Conservation (phyloP, 2,113 vertebrate species). For the Octodon degus region DNA sequence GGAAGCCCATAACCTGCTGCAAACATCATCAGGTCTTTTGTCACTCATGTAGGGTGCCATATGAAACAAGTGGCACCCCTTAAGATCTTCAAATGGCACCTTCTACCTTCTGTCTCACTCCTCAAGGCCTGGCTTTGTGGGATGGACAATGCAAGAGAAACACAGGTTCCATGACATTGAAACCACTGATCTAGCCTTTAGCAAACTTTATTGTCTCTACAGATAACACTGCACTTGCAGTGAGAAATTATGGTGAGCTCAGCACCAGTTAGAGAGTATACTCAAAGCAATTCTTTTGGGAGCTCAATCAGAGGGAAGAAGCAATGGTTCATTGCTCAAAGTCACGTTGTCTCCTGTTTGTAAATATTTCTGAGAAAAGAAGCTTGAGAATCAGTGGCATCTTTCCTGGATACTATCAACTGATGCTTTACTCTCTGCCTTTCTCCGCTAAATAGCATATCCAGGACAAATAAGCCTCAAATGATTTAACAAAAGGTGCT, state of each 20-base stretch:
- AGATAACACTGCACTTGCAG: neutral
- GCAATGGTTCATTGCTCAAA: neutral
- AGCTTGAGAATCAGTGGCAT: neutral
- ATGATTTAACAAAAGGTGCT: neutral
- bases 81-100: neutral
- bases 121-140: neutral
- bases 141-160: neutral
- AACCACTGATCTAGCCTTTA: neutral
- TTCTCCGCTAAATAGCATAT: neutral
- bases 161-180: neutral
- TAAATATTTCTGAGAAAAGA: neutral
- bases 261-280: neutral
- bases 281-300: neutral
- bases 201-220: neutral
- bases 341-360: constrained; percentile 1
- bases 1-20: neutral
- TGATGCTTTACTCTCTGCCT: neutral
- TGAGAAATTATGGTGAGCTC: neutral
- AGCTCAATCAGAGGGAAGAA: neutral
- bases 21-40: neutral
- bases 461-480: neutral
- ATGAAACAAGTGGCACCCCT: too few relatives aligned
- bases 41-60: neutral
- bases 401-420: neutral
- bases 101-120: neutral